Evolutionary conservation across 2,888 invertebrate species (phyloP), one percentile per base, ranked within the genome.

Genomic region (Cosmopolites sordidus): DNA sequence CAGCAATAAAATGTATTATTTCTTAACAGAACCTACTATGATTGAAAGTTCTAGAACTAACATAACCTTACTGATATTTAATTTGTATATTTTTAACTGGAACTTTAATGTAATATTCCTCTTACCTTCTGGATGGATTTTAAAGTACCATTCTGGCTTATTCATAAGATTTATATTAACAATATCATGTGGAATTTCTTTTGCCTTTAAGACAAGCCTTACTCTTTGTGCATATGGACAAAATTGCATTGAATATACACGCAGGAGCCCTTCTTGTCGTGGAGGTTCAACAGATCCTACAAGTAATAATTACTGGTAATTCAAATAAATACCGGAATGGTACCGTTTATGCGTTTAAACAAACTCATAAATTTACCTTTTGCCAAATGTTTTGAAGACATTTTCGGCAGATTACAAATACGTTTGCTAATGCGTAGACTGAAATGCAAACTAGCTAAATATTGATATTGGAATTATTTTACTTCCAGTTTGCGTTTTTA

Each of bases 101-200:
- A n/a, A n/a, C n/a, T n/a, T n/a, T n/a, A n/a, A n/a, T n/a, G n/a
- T n/a, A n/a, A n/a, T n/a, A n/a, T n/a, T n/a, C n/a, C n/a, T n/a
- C 53, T 83, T 82, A 60, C 82, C 82, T 63, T 70, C 67, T 16
- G 71, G 68, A 66, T 82, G 86, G 64, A 85, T 83, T 4, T 79
- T 79, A 5, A 79, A 70, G n/a, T 86, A 78, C 92, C 92, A 92
- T 65, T 89, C 88, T 0, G 92, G 92, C 67, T 91, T 92, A 22
- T 84, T 77, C n/a, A 80, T 80, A 58, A 89, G 74, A 74, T 89
- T 86, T 8, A 89, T 78, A 66, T 83, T 86, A 33, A 91, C 83
- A 18, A 81, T 76, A 65, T 92, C 89, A 65, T 89, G 83, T 15
- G 83, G 82, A 61, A 92, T 75, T 56, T 84, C 81, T 72, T 92